Evolutionary conservation across 1,140 invertebrate genomes (phyloP), one percentile per base, ranked within the genome.

Genomic region (Grapholita molesta): DNA sequence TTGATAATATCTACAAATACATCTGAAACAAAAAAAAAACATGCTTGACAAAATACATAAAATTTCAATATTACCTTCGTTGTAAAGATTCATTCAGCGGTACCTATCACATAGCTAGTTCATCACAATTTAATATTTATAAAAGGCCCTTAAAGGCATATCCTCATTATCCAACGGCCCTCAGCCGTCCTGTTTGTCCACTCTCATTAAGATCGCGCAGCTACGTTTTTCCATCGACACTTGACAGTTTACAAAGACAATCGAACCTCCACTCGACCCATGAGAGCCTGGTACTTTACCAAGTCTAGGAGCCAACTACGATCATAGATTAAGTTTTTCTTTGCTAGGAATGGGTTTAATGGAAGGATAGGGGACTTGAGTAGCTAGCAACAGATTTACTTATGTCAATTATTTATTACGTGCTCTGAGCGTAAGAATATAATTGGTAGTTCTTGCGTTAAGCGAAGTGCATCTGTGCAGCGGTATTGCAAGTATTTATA

Each of bases 171-270:
- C 78, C 32, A 72, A 65, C 71, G 70, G 78, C 79, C 82, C 80
- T 86, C 79, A 75, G 69, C 67, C 73, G 81, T 80, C 88, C 86
- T 84, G 88, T 90, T 90, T 89, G 86, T 89, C 88, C 84, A 89
- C 83, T 89, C 86, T 90, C 86, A 89, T 90, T 90, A 89, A 87
- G 85, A 90, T 84, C 79, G 77, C 73, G 78, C 84, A 82, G 76
- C 74, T 81, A 78, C 80, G 80, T 89, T 90, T 88, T 90, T 87
- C 82, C 83, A 74, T 83, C 79, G 73, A 73, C 78, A 78, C 76
- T 83, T 81, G 78, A 85, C 78, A 82, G 70, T 73, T 68, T 75
- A 55, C 68, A 25, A 52, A 66, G 65, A 69, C 75, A 71, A 73
- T 52, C 73, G 70, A 70, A 86, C 35, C 85, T 88, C 82, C 71